These are phyloP conservation scores for Anolis apletophallus DNA, from an alignment of 2,797 vertebrate genomes.

Conservation along the genomic window DNA sequence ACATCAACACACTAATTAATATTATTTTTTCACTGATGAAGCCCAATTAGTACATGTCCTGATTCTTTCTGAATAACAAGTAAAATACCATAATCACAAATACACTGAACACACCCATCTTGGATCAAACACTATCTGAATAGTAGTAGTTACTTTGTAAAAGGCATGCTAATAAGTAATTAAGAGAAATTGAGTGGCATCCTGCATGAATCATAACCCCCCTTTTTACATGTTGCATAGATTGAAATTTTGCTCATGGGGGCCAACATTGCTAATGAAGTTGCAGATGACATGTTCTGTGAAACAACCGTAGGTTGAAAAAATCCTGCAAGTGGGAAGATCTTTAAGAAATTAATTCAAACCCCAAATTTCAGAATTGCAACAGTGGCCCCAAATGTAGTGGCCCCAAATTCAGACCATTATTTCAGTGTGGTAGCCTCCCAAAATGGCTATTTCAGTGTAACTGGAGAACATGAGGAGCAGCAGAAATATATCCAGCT, in stretches of 20 bases:
- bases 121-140: neutral
- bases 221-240: no score
- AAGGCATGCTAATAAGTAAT: neutral
- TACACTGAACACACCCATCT: neutral
- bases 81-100: neutral
- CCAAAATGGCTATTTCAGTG: no score
- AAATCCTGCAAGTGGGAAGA: no score
- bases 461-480: no score
- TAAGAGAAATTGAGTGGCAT: no score
- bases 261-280: conserved; percentile 91
- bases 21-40: neutral
- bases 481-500: no score
- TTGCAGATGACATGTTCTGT: conserved; percentile 91
- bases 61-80: neutral
- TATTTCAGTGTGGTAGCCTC: no score
- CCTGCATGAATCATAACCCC: no score
- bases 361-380: no score
- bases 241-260: conserved; percentile 78
- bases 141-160: neutral
- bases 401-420: no score
- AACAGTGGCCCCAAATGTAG: no score
- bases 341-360: no score
- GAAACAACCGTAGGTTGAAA: conserved; percentile 94
- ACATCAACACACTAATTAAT: neutral
- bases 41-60: neutral